Evolutionary conservation across 2,113 vertebrate genomes (phyloP).

Genomic region (Tichodroma muraria): DNA sequence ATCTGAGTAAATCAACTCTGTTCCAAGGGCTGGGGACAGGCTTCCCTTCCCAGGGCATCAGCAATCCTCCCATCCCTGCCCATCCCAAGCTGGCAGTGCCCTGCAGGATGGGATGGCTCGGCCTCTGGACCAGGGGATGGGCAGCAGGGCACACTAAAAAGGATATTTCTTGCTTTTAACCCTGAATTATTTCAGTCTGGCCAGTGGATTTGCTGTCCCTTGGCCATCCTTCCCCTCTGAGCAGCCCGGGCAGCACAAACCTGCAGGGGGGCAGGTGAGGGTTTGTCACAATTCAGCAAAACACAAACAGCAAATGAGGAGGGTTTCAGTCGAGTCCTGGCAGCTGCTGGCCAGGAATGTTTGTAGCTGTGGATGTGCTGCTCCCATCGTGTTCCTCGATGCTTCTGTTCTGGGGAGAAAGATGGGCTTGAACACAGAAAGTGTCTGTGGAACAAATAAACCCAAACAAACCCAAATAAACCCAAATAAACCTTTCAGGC

Average conservation of each 20-base stretch:
- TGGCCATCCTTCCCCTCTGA: neutral
- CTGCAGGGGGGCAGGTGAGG: neutral
- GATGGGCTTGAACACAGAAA: neutral
- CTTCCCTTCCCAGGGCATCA: neutral
- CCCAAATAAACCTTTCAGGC: neutral
- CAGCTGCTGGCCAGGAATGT: neutral
- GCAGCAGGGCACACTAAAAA: neutral
- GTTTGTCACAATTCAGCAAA: conserved; percentile 38
- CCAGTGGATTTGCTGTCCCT: neutral
- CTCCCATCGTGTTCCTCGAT: neutral
- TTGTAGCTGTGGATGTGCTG: neutral
- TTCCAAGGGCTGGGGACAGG: neutral
- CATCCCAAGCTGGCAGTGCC: neutral
- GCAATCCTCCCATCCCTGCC: neutral
- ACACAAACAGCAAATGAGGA: neutral
- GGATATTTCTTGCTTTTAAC: neutral
- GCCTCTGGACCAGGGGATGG: neutral
- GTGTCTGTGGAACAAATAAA: neutral
- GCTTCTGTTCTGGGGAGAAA: neutral
- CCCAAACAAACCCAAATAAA: neutral
- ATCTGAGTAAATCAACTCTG: neutral
- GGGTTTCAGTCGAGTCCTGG: neutral
- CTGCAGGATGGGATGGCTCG: neutral
- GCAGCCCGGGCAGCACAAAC: neutral
- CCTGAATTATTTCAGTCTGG: neutral